These are phyloP conservation scores for Lagocephalus sceleratus DNA, from an alignment of 2,797 vertebrate genomes.

Conservation along the genomic window DNA sequence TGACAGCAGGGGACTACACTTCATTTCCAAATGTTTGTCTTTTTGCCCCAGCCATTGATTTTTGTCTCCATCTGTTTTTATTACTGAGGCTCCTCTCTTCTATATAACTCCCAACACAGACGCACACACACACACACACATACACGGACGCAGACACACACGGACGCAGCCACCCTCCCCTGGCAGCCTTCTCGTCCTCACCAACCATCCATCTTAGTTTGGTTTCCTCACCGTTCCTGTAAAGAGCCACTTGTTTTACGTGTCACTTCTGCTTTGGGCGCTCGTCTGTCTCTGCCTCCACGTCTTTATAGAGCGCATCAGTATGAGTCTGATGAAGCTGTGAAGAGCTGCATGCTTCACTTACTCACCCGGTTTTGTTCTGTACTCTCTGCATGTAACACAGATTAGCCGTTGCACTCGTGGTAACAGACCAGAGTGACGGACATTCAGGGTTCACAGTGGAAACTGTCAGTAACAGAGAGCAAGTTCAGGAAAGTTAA, in stretches of 20 bases:
- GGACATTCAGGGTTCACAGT: no score
- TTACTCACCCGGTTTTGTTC: not conserved
- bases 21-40: slow-evolving; percentile 51
- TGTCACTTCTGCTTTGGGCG: slow-evolving; percentile 19
- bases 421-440: not conserved
- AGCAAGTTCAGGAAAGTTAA: no score
- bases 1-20: slow-evolving; percentile 20
- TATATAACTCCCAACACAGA: slow-evolving; percentile 6
- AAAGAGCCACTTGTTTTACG: slow-evolving; percentile 19
- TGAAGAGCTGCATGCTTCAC: not conserved
- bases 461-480: no score
- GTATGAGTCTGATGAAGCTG: not conserved
- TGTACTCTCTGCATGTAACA: not conserved
- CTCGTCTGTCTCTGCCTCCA: slow-evolving; percentile 21
- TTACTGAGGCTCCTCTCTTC: slow-evolving; percentile 22
- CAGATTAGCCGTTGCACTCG: not conserved
- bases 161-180: slow-evolving; percentile 4
- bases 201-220: slow-evolving; percentile 34
- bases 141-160: slow-evolving; percentile 9
- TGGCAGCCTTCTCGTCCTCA: slow-evolving; percentile 24
- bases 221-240: slow-evolving; percentile 33
- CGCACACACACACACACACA: slow-evolving; percentile 14
- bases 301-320: not conserved
- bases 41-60: slow-evolving; percentile 38
- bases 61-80: slow-evolving; percentile 34